Evolutionary conservation across 53 echinoderm and acorn worm genomes (phyloP), one percentile per base, ranked within the genome.

Genomic region (Zoroaster sp.): DNA sequence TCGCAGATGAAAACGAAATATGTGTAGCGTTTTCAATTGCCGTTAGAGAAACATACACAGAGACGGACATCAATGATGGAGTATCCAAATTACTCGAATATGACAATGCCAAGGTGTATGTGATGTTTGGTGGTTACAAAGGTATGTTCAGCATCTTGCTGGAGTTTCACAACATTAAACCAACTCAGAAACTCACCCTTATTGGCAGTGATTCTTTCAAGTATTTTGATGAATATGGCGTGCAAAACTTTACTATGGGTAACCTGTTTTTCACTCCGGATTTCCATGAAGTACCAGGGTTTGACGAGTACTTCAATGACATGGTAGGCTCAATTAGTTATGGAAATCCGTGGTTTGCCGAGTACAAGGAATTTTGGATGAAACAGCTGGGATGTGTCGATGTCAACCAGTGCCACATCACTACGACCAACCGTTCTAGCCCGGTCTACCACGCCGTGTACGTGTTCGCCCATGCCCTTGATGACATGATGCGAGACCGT

Each of bases 401-500:
- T 32, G 63, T 44, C 35, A 45, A 33, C 35, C 6, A 38, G 10
- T 59, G 75, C 76, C 63, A 44, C 42, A 43, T 88, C 43, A 12
- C 45, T 66, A 67, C 88, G 33, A 41, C 59, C 43, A 53, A 55
- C 65, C 70, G 81, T 28, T 40, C 45, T 72, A 65, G 42, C 55
- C 42, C 83, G 10, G 92, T 91, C 2, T 83, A 89, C 6, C 80
- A 94, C 23, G 98, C 94, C 20, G 89, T 98, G 3, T 74, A 93
- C 3, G 94, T 94, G 4, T 95, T 94, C 73, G 94, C 95, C 36
- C 66, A 94, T 36, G 95, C 98, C 32, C 87, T 97, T 17, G 72
- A 83, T 5, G 88, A 95, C 54, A 93, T 92, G 71, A 92, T 94
- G 92, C 92, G 44, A 51, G 92, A 63, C 90, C 93, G 17, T 71